Conservation (phyloP, 2,888 invertebrate genomes). For the Andrena flavipes region DNA sequence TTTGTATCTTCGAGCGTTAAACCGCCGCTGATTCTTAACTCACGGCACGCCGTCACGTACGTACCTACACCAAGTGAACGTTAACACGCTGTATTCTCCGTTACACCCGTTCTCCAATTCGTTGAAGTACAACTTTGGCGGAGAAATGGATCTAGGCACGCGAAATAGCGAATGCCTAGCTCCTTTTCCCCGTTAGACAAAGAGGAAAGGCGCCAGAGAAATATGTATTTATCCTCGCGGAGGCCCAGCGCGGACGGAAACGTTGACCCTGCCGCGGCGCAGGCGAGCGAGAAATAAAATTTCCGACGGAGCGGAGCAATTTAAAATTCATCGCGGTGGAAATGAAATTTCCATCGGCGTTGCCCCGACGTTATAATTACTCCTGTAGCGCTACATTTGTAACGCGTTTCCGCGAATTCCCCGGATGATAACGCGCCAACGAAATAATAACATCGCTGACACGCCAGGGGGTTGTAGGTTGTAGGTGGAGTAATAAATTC, state of each 20-base stretch:
- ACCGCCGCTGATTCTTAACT: slow-evolving; percentile 5
- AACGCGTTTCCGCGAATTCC: slow-evolving; percentile 11
- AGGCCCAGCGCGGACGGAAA: not conserved
- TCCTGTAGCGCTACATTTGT: slow-evolving; percentile 6
- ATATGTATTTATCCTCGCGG: not conserved
- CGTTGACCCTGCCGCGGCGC: not conserved
- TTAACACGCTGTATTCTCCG: not conserved
- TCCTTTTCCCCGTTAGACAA: not conserved
- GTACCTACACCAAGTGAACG: not conserved
- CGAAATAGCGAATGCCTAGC: not conserved
- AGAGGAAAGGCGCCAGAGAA: not conserved
- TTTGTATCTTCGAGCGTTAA: slow-evolving; percentile 24
- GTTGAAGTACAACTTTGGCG: not conserved
- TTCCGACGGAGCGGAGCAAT: slow-evolving; percentile 2
- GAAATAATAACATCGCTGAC: slow-evolving; percentile 6
- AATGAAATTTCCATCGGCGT: slow-evolving; percentile 1
- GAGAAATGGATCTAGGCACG: slow-evolving; percentile 1
- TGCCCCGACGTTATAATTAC: slow-evolving; percentile 7
- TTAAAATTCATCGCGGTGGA: not conserved
- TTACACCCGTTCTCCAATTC: not conserved
- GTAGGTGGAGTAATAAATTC: slow-evolving; percentile 1
- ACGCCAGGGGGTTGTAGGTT: not conserved
- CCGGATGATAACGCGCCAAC: slow-evolving; percentile 6
- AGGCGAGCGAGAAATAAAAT: not conserved
- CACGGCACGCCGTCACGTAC: not conserved